Evolutionary conservation across 2,797 vertebrate genomes (phyloP).

Genomic region (Pseudomugil tenellus): DNA sequence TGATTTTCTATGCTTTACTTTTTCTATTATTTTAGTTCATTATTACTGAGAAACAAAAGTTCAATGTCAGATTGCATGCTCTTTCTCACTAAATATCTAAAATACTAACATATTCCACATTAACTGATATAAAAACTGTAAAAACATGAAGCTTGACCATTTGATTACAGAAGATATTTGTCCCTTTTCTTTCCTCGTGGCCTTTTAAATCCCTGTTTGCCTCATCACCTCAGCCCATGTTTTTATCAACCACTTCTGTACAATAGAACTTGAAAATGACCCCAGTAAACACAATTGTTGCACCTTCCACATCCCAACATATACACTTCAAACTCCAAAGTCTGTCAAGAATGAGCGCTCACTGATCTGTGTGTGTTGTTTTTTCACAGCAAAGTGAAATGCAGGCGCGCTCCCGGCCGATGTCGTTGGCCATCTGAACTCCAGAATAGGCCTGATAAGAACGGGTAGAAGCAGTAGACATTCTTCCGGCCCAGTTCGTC

Average conservation of each 20-base stretch:
- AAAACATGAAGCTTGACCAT: not conserved
- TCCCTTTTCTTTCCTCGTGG: not conserved
- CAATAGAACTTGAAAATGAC: not conserved
- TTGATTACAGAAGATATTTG: not conserved
- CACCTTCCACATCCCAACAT: slow-evolving; percentile 2
- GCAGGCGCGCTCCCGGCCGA: slow-evolving; percentile 42
- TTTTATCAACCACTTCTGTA: not conserved
- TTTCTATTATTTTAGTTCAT: too few species aligned
- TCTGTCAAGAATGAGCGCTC: slow-evolving; percentile 19
- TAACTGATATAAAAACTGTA: not conserved
- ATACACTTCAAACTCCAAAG: not conserved
- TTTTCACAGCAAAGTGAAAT: slow-evolving; percentile 35
- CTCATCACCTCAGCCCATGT: not conserved
- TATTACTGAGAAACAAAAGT: too few species aligned
- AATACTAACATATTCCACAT: not conserved
- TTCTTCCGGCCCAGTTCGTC: slow-evolving; percentile 70
- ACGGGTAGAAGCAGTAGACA: slow-evolving; percentile 53
- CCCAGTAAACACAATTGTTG: not conserved
- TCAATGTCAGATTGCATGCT: not conserved
- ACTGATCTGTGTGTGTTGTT: slow-evolving; percentile 33
- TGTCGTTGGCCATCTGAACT: slow-evolving; percentile 78
- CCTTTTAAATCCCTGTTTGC: not conserved
- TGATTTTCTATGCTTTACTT: too few species aligned
- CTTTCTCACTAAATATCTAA: not conserved
- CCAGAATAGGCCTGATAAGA: slow-evolving; percentile 70